Conservation (phyloP, 2,113 vertebrate species). For the Eonycteris spelaea region DNA sequence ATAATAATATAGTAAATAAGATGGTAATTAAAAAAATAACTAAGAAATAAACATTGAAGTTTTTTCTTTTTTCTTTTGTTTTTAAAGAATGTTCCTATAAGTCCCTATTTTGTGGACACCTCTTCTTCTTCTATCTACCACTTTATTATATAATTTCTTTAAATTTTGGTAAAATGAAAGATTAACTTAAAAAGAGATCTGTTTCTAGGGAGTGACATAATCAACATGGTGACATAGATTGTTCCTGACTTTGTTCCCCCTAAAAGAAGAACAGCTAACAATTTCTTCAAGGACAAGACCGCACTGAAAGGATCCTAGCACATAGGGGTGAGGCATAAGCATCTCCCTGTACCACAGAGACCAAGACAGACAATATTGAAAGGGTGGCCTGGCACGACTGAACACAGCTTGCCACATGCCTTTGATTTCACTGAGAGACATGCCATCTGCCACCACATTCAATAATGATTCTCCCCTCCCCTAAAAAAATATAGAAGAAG, state of each 20-base stretch:
- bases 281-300: neutral
- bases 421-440: constrained; percentile 62
- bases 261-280: neutral
- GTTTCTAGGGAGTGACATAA: neutral
- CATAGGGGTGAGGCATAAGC: too few species aligned
- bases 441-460: constrained; percentile 48
- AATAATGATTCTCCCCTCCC: neutral
- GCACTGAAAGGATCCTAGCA: neutral
- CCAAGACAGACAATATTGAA: neutral
- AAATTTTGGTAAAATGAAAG: neutral
- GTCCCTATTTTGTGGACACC: neutral
- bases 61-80: neutral
- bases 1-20: neutral
- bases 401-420: constrained; percentile 56
- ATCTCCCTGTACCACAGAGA: too few species aligned
- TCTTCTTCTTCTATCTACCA: neutral
- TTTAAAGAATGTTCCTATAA: neutral
- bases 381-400: neutral
- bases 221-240: too few species aligned
- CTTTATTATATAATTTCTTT: neutral
- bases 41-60: neutral
- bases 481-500: neutral
- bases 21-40: neutral
- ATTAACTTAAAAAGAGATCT: neutral
- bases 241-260: neutral